Evolutionary conservation across 1,140 invertebrate genomes (phyloP), one percentile per base, ranked within the genome.

Genomic region (Mercenaria mercenaria): DNA sequence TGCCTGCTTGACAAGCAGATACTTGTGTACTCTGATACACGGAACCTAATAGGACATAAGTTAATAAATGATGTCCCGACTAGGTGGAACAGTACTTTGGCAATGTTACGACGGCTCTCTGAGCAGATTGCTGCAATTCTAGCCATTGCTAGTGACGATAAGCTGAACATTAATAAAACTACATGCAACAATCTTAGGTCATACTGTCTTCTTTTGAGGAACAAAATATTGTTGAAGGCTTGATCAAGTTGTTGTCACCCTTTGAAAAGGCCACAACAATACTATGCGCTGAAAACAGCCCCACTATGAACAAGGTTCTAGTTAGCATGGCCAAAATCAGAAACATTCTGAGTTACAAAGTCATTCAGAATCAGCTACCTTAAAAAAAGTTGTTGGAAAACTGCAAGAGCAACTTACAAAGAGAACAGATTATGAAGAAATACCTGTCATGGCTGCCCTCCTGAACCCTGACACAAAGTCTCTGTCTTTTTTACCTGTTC

Each of bases 181-280:
- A 76, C 79, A 37, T 34, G 10, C 23, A 59, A 69, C 3, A 90
- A 64, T 47, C 43, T 90, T 15, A 67, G 72, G 10, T 29, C n/a
- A 18, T 80, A 50, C 39, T 29, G 41, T 20, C 81, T 52, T n/a
- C 74, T 10, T 90, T 86, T 90, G 81, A 90, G 18, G 89, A 90
- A 85, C 83, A 72, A 2, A 29, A 13, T 52, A 15, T 90, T 1
- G 67, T 87, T 32, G 77, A 90, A 64, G 76, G n/a, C 41, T 13
- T 81, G 15, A 61, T 87, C 6, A 32, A 59, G 1, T 20, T 86
- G 0, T 41, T 89, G 15, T 10, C 37, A 43, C 79, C 61, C 2
- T 83, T 82, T 82, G 67, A 82, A 50, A 89, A 74, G 26, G 87
- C 87, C 18, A 89, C 87, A 47, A 39, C 32, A n/a, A 89, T 89